Evolutionary conservation across 1,140 invertebrate species (phyloP).

Genomic region (Drosophila kepulauana): DNA sequence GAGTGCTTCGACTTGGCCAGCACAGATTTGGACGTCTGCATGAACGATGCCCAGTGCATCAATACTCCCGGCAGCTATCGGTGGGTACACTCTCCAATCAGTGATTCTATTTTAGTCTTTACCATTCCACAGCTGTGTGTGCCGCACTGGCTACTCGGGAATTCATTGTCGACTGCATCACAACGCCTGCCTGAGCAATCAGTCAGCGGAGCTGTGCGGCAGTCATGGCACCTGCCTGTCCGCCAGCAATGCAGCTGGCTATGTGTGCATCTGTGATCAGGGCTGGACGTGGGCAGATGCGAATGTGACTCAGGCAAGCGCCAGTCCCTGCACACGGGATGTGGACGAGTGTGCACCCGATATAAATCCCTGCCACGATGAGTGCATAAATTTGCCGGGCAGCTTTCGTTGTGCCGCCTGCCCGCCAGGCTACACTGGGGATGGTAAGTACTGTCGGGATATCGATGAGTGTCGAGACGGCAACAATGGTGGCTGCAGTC

Average conservation of each 20-base stretch:
- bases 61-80: conserved; percentile 92
- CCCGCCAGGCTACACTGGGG: conserved; percentile 93
- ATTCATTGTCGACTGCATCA: conserved; percentile 91
- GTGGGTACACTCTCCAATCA: conserved; percentile 84
- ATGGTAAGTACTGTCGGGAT: conserved; percentile 94
- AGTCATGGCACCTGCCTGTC: conserved; percentile 94
- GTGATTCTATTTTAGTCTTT: not conserved
- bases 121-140: conserved; percentile 89
- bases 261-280: conserved; percentile 92
- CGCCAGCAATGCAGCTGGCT: conserved; percentile 86
- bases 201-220: conserved; percentile 93
- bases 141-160: conserved; percentile 91
- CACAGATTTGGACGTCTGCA: conserved; percentile 93
- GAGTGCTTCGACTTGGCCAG: conserved; percentile 92
- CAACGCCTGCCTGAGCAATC: conserved; percentile 89
- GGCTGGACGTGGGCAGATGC: conserved; percentile 92
- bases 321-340: conserved; percentile 88
- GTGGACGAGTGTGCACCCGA: conserved; percentile 93
- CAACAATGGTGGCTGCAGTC: conserved; percentile 96
- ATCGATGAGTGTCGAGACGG: conserved; percentile 92
- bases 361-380: conserved; percentile 91
- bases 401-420: conserved; percentile 94
- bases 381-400: conserved; percentile 94
- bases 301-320: conserved; percentile 87
- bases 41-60: conserved; percentile 94